Evolutionary conservation across 37 sponge, comb jelly and placozoan genomes (phyloP).

Genomic region (Crambe crambe): DNA sequence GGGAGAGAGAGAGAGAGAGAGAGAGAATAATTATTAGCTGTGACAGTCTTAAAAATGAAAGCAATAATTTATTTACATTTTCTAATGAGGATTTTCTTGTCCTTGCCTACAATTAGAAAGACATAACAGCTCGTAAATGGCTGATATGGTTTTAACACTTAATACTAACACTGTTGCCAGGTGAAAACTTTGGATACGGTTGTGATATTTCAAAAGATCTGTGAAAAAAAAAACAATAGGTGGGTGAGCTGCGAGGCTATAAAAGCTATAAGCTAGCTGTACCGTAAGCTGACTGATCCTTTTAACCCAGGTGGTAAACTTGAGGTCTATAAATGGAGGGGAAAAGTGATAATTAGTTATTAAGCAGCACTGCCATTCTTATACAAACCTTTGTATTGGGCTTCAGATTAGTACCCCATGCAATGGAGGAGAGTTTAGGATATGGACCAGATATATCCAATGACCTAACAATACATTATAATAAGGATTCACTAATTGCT

Average conservation of each 20-base stretch:
- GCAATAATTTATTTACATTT: neutral
- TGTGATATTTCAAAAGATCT: constrained; percentile 21
- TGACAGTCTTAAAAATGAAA: neutral
- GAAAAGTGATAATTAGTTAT: neutral
- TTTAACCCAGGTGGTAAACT: neutral
- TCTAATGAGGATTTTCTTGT: neutral
- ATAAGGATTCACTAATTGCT: too few species aligned
- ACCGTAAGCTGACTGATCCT: neutral
- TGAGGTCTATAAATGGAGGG: neutral
- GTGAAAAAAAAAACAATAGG: neutral
- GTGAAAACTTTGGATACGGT: constrained; percentile 20
- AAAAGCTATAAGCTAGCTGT: neutral
- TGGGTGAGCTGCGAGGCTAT: too few species aligned
- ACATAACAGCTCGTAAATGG: too few species aligned
- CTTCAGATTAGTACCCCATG: too few species aligned
- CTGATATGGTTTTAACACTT: too few species aligned
- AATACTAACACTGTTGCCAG: neutral
- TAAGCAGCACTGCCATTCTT: too few species aligned
- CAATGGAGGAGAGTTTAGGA: constrained; percentile 2
- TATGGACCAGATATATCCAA: constrained; percentile 26
- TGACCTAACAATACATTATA: neutral
- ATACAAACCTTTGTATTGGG: too few species aligned
- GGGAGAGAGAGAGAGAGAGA: constrained; percentile 1
- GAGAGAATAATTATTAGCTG: neutral
- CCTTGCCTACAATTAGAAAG: neutral